Evolutionary conservation across 2,888 invertebrate species (phyloP).

Genomic region (Aleiodes leptofemur): DNA sequence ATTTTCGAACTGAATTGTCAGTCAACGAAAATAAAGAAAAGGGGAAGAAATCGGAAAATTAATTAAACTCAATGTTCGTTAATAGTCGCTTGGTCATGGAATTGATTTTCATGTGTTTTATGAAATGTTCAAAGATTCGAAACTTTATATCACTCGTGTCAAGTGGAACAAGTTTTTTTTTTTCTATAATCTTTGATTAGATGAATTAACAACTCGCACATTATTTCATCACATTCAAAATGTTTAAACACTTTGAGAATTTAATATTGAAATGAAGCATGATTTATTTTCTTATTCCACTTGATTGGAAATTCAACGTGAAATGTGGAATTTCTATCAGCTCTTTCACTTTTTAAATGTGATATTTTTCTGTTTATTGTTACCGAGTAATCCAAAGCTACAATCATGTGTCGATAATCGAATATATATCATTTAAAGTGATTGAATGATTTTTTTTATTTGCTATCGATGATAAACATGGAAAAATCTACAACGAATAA

Average conservation of each 20-base stretch:
- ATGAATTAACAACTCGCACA: too few relatives aligned
- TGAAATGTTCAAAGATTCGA: neutral
- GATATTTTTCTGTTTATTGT: slow-evolving; percentile 12
- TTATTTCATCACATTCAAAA: neutral
- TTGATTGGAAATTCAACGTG: neutral
- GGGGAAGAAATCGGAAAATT: neutral
- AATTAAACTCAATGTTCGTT: slow-evolving; percentile 31
- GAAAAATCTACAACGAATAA: slow-evolving; percentile 15
- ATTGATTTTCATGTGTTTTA: slow-evolving; percentile 15
- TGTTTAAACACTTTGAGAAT: neutral
- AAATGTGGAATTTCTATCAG: neutral
- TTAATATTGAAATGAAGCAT: slow-evolving; percentile 8
- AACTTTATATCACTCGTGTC: neutral
- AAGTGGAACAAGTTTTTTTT: slow-evolving; percentile 3
- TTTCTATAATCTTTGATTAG: too few relatives aligned
- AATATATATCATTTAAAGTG: neutral
- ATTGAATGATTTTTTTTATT: slow-evolving; percentile 12
- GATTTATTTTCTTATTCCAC: slow-evolving; percentile 25
- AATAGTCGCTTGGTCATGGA: slow-evolving; percentile 3
- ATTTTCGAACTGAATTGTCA: neutral
- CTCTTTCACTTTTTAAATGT: slow-evolving; percentile 17
- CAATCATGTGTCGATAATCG: slow-evolving; percentile 22
- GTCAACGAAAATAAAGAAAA: neutral
- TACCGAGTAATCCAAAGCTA: neutral
- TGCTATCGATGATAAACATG: slow-evolving; percentile 1